These are phyloP conservation scores for Ceratina australensis DNA, from an alignment of 1,140 invertebrate species.

Conservation along the genomic window DNA sequence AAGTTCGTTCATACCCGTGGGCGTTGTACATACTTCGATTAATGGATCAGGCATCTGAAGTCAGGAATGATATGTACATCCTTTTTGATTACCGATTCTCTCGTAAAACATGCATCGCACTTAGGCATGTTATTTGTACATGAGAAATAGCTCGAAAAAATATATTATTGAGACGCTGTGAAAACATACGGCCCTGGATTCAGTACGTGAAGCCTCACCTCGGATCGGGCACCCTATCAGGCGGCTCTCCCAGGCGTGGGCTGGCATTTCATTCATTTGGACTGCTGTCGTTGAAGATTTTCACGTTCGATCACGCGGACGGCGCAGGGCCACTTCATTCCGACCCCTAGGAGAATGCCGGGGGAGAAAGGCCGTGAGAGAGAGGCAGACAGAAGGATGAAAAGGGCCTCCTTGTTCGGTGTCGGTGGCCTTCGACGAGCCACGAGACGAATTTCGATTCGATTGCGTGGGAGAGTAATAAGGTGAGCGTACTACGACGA, in stretches of 20 bases:
- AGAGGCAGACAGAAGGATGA: neutral
- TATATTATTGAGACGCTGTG: too few relatives aligned
- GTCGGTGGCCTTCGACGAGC: conserved; percentile 55
- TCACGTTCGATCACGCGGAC: conserved; percentile 65
- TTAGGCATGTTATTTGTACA: too few relatives aligned
- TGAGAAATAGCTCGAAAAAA: too few relatives aligned
- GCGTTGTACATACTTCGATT: too few relatives aligned
- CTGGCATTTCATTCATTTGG: conserved; percentile 74
- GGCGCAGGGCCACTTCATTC: conserved; percentile 46
- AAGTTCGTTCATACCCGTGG: too few relatives aligned
- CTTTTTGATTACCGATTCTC: too few relatives aligned
- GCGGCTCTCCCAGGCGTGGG: conserved; percentile 65
- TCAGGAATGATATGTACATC: too few relatives aligned
- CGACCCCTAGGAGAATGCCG: conserved; percentile 28
- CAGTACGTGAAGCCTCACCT: conserved; percentile 54
- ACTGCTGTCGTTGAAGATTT: conserved; percentile 65
- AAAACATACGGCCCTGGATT: conserved; percentile 45
- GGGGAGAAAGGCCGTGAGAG: conserved; percentile 11
- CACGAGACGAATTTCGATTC: conserved; percentile 55
- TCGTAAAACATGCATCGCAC: too few relatives aligned
- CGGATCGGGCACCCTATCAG: conserved; percentile 61
- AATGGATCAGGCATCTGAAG: too few relatives aligned
- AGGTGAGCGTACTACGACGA: conserved; percentile 50
- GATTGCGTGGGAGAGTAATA: conserved; percentile 57
- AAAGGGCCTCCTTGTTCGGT: conserved; percentile 33